A percentile compares a stretch with the other conserved stretches of the same genome.
phyloP scores from a whole-genome alignment of 2,113 vertebrate species.

The Aleadryas rufinucha region DNA sequence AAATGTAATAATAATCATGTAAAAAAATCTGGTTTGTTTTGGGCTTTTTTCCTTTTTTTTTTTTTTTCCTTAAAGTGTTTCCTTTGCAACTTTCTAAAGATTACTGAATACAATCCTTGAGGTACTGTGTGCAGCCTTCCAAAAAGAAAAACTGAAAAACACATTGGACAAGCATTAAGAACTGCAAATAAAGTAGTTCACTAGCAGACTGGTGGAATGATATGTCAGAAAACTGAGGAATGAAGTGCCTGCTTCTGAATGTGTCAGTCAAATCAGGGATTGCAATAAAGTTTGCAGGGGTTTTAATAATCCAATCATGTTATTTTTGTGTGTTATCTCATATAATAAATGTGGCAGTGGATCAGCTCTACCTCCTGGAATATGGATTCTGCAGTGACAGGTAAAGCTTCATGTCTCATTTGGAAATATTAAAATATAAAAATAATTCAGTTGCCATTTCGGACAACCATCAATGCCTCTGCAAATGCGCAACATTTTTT shows the following conservation, averaged over 20 bases:
- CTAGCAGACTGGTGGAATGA: neutral
- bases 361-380: neutral
- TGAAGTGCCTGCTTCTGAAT: neutral
- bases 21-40: neutral
- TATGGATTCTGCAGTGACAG: neutral
- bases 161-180: slow-evolving; percentile 11
- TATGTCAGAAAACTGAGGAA: neutral
- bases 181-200: slow-evolving; percentile 25
- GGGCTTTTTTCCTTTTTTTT: too few relatives aligned
- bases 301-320: neutral
- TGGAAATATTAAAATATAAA: neutral
- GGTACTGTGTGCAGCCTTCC: slow-evolving; percentile 9
- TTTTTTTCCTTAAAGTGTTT: neutral
- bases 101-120: neutral
- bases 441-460: neutral
- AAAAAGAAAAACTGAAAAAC: slow-evolving; percentile 28
- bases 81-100: neutral
- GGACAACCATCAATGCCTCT: neutral
- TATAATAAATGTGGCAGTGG: neutral
- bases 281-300: neutral
- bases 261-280: neutral
- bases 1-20: neutral
- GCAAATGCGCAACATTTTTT: neutral
- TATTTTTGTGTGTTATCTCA: neutral
- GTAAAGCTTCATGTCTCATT: neutral